A percentile compares a stretch with the other conserved stretches of the same genome.
Evolutionary conservation across 2,113 vertebrate species (phyloP).

Genomic region (Podiceps cristatus): DNA sequence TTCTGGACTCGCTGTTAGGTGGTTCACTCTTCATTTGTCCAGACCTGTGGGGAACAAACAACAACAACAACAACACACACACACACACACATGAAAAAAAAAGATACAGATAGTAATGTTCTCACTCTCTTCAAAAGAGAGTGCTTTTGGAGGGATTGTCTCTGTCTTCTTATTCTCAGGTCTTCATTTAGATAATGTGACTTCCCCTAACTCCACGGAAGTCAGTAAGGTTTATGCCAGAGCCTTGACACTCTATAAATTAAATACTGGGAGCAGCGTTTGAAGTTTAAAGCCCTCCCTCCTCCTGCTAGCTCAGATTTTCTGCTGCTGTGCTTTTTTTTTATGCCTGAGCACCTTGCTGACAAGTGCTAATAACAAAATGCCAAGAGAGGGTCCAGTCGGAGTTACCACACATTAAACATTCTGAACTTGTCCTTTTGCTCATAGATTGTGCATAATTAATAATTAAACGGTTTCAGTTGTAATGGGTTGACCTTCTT

Average conservation of each 20-base stretch:
- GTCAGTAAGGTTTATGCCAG: background rate
- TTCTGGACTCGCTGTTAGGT: background rate
- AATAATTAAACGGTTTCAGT: conserved; percentile 93
- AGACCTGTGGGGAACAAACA: background rate
- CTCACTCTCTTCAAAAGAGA: background rate
- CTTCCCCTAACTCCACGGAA: background rate
- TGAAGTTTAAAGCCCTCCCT: conserved; percentile 23
- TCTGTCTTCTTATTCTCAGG: background rate
- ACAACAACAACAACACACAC: too few relatives aligned
- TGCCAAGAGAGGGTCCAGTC: conserved; percentile 78
- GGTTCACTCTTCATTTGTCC: background rate
- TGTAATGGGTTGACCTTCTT: conserved; percentile 95
- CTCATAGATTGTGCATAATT: conserved; percentile 95
- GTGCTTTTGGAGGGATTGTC: background rate
- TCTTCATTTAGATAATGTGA: background rate
- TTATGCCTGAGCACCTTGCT: conserved; percentile 84
- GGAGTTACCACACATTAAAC: conserved; percentile 82
- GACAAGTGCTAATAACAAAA: conserved; percentile 85
- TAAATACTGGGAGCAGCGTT: conserved; percentile 46
- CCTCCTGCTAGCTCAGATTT: conserved; percentile 22
- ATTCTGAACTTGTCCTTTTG: conserved; percentile 90
- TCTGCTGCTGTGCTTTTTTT: conserved; percentile 73
- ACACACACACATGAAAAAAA: background rate
- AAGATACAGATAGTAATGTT: background rate
- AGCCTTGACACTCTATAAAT: conserved; percentile 32